Percentiles rank a stretch among this genome's conserved stretches.
phyloP scores from a whole-genome alignment of 2,113 vertebrate species.

The Syngnathus scovelli region DNA sequence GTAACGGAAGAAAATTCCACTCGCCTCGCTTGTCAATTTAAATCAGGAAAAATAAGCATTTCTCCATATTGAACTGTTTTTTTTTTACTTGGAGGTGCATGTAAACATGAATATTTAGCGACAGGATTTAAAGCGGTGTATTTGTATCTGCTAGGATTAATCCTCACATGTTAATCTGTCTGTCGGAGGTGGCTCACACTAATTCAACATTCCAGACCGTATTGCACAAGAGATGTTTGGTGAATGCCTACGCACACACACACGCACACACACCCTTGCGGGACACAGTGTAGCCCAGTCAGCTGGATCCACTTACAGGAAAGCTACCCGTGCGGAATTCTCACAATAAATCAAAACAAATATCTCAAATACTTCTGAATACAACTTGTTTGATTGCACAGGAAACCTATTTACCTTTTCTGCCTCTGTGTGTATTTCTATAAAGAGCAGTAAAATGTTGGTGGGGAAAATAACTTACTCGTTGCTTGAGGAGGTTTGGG shows the following conservation, averaged over 20 bases:
- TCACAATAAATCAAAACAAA: slow-evolving; percentile 22
- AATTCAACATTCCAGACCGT: slow-evolving; percentile 47
- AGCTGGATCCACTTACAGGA: slow-evolving; percentile 46
- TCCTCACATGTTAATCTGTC: slow-evolving; percentile 14
- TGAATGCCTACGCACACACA: slow-evolving; percentile 33
- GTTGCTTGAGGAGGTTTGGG: slow-evolving; percentile 15
- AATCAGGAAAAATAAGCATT: not conserved
- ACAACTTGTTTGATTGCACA: not conserved
- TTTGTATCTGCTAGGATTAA: not conserved
- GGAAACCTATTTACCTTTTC: not conserved
- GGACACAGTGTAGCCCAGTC: slow-evolving; percentile 9
- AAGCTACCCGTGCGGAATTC: slow-evolving; percentile 5
- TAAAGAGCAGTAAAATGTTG: not conserved
- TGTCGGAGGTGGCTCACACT: slow-evolving; percentile 13
- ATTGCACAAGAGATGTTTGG: slow-evolving; percentile 53
- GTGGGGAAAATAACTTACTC: slow-evolving; percentile 32
- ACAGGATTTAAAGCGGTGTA: not conserved
- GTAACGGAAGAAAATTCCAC: not conserved
- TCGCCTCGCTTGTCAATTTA: not conserved
- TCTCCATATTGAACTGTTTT: not conserved
- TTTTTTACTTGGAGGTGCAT: not conserved
- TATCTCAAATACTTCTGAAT: not conserved
- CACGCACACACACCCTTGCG: slow-evolving; percentile 21
- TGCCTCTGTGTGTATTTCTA: not conserved
- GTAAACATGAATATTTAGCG: not conserved